Conservation (phyloP, 2,888 invertebrate species). For the Thyatira batis region DNA sequence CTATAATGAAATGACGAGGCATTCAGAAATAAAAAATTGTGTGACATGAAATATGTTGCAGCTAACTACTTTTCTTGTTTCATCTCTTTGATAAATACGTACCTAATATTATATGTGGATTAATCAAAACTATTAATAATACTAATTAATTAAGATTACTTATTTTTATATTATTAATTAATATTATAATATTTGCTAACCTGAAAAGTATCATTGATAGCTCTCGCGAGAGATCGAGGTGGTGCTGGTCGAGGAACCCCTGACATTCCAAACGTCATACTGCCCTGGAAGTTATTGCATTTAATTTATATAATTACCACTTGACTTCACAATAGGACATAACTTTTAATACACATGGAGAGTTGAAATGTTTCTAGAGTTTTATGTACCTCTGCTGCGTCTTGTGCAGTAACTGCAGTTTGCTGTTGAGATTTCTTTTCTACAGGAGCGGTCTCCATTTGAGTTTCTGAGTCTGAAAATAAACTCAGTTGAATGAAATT, state of each 20-base stretch:
- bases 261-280: slow-evolving; percentile 35
- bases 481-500: neutral
- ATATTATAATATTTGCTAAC: too few species aligned
- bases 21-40: too few species aligned
- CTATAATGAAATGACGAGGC: too few species aligned
- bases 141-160: too few species aligned
- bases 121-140: too few species aligned
- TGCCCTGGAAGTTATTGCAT: slow-evolving; percentile 12
- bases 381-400: slow-evolving; percentile 32
- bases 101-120: too few species aligned
- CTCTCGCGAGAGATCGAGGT: slow-evolving; percentile 51
- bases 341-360: too few species aligned
- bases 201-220: slow-evolving; percentile 67
- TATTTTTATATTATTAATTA: too few species aligned
- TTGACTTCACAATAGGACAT: too few species aligned
- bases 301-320: neutral
- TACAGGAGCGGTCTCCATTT: slow-evolving; percentile 38
- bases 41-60: too few species aligned
- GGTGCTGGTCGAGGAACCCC: slow-evolving; percentile 50
- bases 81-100: too few species aligned
- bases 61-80: too few species aligned
- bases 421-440: slow-evolving; percentile 45
- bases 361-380: neutral
- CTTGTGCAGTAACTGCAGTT: slow-evolving; percentile 29
- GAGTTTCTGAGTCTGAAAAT: slow-evolving; percentile 43